Percentiles rank a stretch among this genome's conserved stretches.
Evolutionary conservation across 2,113 vertebrate genomes (phyloP).

Genomic region (Mirza zaza): DNA sequence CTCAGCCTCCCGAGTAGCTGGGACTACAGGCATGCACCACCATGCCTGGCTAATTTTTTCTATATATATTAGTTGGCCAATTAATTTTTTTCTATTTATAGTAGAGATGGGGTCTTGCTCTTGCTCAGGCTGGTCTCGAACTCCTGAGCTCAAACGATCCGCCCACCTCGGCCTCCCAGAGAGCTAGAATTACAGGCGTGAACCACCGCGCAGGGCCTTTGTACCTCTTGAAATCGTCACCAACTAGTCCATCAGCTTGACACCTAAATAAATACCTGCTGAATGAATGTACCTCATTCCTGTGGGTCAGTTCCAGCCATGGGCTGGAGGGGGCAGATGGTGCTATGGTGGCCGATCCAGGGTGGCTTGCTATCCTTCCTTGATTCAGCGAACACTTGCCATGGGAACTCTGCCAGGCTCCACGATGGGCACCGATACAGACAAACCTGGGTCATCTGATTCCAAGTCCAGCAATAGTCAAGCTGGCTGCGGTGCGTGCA

Average conservation of each 20-base stretch:
- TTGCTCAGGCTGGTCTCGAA: too few species aligned
- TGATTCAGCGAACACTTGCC: not conserved
- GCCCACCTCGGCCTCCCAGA: too few species aligned
- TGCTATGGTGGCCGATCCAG: rapidly evolving
- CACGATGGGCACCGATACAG: not conserved
- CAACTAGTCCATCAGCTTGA: not conserved
- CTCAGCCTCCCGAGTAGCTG: too few species aligned
- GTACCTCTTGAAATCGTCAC: not conserved
- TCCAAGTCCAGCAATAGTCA: not conserved
- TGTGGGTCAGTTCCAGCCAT: not conserved
- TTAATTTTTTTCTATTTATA: too few species aligned
- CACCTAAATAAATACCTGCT: not conserved
- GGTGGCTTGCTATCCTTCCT: not conserved
- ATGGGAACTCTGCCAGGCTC: not conserved
- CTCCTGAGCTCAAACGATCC: too few species aligned
- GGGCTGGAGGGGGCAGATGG: not conserved
- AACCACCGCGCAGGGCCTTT: too few species aligned
- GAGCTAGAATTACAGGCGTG: too few species aligned
- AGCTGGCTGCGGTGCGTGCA: not conserved
- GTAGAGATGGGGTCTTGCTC: too few species aligned
- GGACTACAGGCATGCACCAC: too few species aligned
- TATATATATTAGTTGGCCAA: too few species aligned
- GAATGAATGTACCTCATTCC: not conserved
- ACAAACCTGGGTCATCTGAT: not conserved
- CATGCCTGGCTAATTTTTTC: too few species aligned